Evolutionary conservation across 2,888 invertebrate genomes (phyloP), one percentile per base, ranked within the genome.

Genomic region (Lingula anatina): DNA sequence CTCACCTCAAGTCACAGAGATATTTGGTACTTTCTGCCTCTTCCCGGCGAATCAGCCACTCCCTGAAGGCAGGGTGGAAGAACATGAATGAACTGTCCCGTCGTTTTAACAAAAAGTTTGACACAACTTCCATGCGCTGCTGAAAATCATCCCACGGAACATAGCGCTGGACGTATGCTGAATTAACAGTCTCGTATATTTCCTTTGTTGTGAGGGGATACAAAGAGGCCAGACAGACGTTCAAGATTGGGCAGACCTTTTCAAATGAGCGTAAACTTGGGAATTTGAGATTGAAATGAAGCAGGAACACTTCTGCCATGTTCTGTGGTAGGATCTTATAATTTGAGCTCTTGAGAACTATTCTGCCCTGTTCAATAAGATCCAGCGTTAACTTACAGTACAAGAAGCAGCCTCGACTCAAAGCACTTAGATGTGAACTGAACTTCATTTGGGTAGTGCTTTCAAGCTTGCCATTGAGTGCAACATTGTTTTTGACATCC

Each of bases 51-150:
- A 90, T 86, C 55, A 96, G 81, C 96, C 96, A 97, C 81, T 97
- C 96, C 82, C 96, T 88, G 80, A 97, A 92, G 3, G 94, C 92
- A 0, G 95, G 93, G 76, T 97, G 96, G 79, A 95, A 94, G 78
- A 95, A 93, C 90, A 95, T 93, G 79, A 90, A 93, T 0, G 93
- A 92, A 75, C 90, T 89, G 77, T 95, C 95, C 65, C 89, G 83
- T 46, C 94, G 84, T 27, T 90, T 90, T 49, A 93, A 88, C 21
- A 97, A 82, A 68, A 95, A 90, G 44, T 90, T 91, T 46, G 88
- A 84, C 28, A 96, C 82, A 54, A 86, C 80, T 68, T 90, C 88
- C 71, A 96, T 89, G 71, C 92, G 83, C 71, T 89, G 87, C 58
- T 90, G 81, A 74, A 95, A 94, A 61, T 94, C 93, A 51, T 88